These are phyloP conservation scores for Ammospiza caudacuta DNA, from an alignment of 2,113 vertebrate species.

Conservation along the genomic window DNA sequence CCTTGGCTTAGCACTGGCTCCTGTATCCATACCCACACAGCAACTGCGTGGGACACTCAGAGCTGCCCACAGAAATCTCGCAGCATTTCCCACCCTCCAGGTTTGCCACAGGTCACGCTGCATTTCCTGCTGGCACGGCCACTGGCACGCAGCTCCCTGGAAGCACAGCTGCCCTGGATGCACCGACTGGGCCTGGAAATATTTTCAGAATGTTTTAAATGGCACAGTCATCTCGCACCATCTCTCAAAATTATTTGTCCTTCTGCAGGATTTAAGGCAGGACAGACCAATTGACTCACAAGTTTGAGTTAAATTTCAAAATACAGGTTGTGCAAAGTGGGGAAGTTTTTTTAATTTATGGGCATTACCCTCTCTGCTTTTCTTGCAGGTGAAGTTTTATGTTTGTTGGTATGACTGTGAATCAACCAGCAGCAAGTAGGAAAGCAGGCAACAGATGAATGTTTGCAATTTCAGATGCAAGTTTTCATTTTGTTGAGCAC, in stretches of 20 bases:
- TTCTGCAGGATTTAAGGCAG: not conserved
- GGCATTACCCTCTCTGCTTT: not conserved
- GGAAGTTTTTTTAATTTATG: not conserved
- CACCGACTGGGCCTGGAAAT: not conserved
- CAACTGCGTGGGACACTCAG: not conserved
- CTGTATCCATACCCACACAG: not conserved
- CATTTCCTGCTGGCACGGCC: conserved; percentile 19
- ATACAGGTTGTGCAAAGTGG: not conserved
- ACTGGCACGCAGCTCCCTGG: not conserved
- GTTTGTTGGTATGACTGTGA: not conserved
- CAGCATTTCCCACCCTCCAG: not conserved
- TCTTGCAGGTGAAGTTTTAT: not conserved
- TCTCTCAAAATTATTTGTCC: not conserved
- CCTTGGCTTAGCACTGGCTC: not conserved
- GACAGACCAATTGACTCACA: not conserved
- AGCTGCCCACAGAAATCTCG: not conserved
- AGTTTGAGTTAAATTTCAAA: not conserved
- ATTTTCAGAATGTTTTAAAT: conserved; percentile 4
- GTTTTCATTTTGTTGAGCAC: not conserved
- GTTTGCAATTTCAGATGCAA: not conserved
- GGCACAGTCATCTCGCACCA: not conserved
- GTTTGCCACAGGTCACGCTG: not conserved
- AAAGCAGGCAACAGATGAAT: not conserved
- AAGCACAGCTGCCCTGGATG: not conserved
- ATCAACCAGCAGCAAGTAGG: not conserved